A percentile compares a stretch with the other conserved stretches of the same genome.
phyloP scores from a whole-genome alignment of 2,888 invertebrate species.

The Drosophila melanocephala region DNA sequence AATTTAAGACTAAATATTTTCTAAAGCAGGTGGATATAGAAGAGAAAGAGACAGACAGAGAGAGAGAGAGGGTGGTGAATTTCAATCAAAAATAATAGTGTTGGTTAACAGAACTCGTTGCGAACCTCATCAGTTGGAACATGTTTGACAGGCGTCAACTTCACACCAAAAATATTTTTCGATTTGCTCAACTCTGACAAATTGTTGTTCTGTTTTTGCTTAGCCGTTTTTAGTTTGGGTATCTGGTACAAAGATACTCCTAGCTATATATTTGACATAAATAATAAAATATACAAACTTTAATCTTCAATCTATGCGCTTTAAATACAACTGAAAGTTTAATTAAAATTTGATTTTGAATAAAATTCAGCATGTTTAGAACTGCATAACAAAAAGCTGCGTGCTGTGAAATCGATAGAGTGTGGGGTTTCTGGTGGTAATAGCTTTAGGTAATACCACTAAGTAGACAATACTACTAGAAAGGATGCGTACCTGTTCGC shows the following conservation, averaged over 20 bases:
- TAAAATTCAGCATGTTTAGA: neutral
- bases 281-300: slow-evolving; percentile 5
- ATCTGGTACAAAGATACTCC: slow-evolving; percentile 38
- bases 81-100: neutral
- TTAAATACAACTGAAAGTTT: neutral
- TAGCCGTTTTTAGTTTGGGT: slow-evolving; percentile 51
- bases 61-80: neutral
- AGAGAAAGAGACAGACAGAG: neutral
- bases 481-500: neutral
- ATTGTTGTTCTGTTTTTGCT: slow-evolving; percentile 22
- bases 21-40: neutral
- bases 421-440: neutral
- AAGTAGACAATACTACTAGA: too few species aligned
- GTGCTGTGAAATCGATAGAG: neutral
- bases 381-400: neutral
- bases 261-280: slow-evolving; percentile 45
- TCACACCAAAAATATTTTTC: slow-evolving; percentile 86
- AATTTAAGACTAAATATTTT: neutral
- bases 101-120: slow-evolving; percentile 3
- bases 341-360: neutral
- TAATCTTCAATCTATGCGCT: neutral
- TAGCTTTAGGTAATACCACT: neutral
- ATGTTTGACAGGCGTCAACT: slow-evolving; percentile 76
- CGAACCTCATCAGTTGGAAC: slow-evolving; percentile 70
- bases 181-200: slow-evolving; percentile 84